A percentile compares a stretch with the other conserved stretches of the same genome.
These are phyloP conservation scores for Meda fulgida DNA, from an alignment of 2,797 vertebrate genomes.

Conservation along the genomic window DNA sequence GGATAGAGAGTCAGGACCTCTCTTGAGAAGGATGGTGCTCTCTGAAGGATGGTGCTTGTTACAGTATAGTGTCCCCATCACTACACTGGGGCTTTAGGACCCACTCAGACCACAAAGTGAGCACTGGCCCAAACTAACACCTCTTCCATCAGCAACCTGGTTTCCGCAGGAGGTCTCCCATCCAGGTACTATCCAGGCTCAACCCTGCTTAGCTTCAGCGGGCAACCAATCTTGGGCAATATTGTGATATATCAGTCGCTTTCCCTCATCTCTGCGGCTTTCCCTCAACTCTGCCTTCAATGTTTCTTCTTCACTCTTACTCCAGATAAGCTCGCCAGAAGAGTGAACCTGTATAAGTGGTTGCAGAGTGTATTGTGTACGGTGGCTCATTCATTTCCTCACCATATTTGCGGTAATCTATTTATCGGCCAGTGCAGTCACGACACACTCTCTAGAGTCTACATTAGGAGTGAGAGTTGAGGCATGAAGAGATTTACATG, in stretches of 20 bases:
- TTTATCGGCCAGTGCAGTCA: conserved; percentile 20
- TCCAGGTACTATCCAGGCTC: background rate
- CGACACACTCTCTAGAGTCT: background rate
- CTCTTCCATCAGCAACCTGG: background rate
- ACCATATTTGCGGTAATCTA: conserved; percentile 34
- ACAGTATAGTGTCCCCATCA: no score
- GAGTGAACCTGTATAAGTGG: conserved; percentile 18
- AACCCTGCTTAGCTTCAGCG: background rate
- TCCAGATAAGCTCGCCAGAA: background rate
- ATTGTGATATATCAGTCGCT: background rate
- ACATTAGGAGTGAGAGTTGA: conserved; percentile 24
- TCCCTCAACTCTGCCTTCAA: background rate
- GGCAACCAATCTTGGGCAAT: background rate
- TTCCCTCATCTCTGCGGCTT: background rate
- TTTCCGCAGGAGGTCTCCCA: background rate
- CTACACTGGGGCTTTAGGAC: no score
- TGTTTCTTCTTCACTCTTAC: background rate
- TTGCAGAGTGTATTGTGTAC: conserved; percentile 6
- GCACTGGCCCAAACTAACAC: background rate
- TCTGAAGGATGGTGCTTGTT: no score
- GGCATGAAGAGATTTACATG: conserved; percentile 33
- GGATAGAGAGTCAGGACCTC: no score
- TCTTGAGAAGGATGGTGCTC: no score
- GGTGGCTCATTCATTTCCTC: background rate
- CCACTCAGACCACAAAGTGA: no score